phyloP scores from a whole-genome alignment of 2,113 vertebrate species.

The Monopterus albus region DNA sequence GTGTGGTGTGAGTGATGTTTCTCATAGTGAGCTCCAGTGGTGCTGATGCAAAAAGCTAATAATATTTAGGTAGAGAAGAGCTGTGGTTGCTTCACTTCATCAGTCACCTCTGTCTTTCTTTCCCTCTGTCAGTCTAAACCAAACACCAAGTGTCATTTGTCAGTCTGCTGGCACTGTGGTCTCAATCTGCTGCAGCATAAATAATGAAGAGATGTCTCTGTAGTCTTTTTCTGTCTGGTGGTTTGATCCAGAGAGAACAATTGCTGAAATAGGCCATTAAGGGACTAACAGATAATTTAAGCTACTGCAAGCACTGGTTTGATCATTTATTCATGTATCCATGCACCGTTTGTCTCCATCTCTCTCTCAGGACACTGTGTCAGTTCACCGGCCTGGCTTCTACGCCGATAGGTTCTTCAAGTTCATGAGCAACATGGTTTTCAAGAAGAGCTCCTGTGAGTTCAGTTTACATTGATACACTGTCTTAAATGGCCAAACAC shows the following conservation, averaged over 20 bases:
- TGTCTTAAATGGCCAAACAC: conserved; percentile 69
- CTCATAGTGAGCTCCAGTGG: conserved; percentile 13
- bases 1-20: conserved; percentile 16
- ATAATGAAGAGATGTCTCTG: conserved; percentile 62
- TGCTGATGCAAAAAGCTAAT: conserved; percentile 24
- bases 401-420: conserved; percentile 98
- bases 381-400: conserved; percentile 96
- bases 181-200: conserved; percentile 60
- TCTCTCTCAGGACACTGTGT: conserved; percentile 91
- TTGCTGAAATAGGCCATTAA: conserved; percentile 31
- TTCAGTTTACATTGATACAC: conserved; percentile 34
- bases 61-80: conserved; percentile 1
- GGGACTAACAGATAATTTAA: conserved; percentile 23
- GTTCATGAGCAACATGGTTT: conserved; percentile 96
- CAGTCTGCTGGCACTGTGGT: conserved; percentile 51
- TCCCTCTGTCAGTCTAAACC: conserved; percentile 37
- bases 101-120: background rate
- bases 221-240: conserved; percentile 14
- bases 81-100: conserved; percentile 8
- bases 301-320: conserved; percentile 20
- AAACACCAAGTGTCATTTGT: conserved; percentile 74
- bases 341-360: conserved; percentile 36
- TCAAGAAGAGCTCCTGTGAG: conserved; percentile 97
- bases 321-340: conserved; percentile 40
- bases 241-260: conserved; percentile 40